These are phyloP conservation scores for Scophthalmus maximus DNA, from an alignment of 2,113 vertebrate genomes.

Conservation along the genomic window DNA sequence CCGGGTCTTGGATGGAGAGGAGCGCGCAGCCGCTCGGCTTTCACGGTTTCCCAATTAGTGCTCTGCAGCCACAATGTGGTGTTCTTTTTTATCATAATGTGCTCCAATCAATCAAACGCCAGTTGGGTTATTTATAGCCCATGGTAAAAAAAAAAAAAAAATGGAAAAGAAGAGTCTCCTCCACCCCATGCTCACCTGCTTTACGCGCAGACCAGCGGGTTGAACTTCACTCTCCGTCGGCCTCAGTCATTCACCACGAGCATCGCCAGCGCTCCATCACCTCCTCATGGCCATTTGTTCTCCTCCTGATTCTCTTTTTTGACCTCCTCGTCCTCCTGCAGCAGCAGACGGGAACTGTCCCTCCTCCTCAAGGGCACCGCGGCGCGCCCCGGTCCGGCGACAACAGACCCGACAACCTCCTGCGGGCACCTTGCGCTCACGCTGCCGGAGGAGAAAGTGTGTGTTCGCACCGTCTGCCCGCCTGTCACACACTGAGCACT, in stretches of 20 bases:
- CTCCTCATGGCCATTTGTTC: constrained; percentile 45
- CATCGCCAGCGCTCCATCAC: constrained; percentile 51
- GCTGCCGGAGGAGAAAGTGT: constrained; percentile 9
- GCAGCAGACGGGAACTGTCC: constrained; percentile 32
- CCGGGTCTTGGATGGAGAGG: constrained; percentile 51
- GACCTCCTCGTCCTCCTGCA: constrained; percentile 1
- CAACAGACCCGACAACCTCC: constrained; percentile 8
- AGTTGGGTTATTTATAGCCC: neutral
- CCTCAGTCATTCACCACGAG: constrained; percentile 56
- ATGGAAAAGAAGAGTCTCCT: neutral
- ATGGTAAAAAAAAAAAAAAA: neutral
- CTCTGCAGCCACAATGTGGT: neutral
- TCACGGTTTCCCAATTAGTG: neutral
- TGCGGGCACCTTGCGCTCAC: constrained; percentile 31
- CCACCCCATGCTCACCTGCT: constrained; percentile 55
- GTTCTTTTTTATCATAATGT: neutral
- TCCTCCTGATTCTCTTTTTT: neutral
- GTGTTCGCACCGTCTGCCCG: constrained; percentile 35
- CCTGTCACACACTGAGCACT: constrained; percentile 49
- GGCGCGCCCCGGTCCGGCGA: neutral
- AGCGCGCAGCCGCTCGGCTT: constrained; percentile 27
- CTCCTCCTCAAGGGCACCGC: constrained; percentile 39
- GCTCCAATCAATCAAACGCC: neutral
- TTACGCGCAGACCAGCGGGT: constrained; percentile 23
- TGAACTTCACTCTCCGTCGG: constrained; percentile 48